Conservation (phyloP, 2,797 vertebrate species). For the Sciurus vulgaris region DNA sequence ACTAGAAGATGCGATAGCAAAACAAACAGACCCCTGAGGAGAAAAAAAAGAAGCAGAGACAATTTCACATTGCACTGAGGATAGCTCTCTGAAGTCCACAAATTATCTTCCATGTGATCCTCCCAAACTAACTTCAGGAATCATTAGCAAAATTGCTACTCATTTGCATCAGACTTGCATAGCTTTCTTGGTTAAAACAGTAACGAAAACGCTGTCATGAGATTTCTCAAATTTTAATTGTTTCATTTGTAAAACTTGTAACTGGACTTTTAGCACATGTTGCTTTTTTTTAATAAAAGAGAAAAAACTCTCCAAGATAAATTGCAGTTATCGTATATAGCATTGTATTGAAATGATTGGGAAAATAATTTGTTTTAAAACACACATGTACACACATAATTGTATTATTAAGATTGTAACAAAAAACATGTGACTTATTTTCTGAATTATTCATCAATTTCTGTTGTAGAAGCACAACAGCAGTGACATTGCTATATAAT, state of each 20-base stretch:
- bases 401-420: neutral
- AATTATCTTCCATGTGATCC: neutral
- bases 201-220: slow-evolving; percentile 5
- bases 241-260: slow-evolving; percentile 26
- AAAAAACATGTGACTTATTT: slow-evolving; percentile 24
- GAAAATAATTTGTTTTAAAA: slow-evolving; percentile 36
- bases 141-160: slow-evolving; percentile 42
- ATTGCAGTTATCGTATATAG: neutral
- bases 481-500: neutral
- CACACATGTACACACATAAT: neutral
- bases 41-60: neutral
- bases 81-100: slow-evolving; percentile 16
- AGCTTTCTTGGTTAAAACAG: neutral
- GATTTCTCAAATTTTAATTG: slow-evolving; percentile 35
- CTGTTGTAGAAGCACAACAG: slow-evolving; percentile 5
- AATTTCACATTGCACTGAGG: neutral
- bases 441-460: slow-evolving; percentile 23
- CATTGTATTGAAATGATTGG: slow-evolving; percentile 24
- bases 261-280: neutral
- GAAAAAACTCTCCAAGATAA: slow-evolving; percentile 45
- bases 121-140: neutral
- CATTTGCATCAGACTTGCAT: neutral
- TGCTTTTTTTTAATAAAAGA: slow-evolving; percentile 25
- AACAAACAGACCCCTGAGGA: neutral
- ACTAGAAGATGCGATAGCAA: slow-evolving; percentile 36